Evolutionary conservation across 2,888 invertebrate species (phyloP), one percentile per base, ranked within the genome.

Genomic region (Zaprionus bogoriensis): DNA sequence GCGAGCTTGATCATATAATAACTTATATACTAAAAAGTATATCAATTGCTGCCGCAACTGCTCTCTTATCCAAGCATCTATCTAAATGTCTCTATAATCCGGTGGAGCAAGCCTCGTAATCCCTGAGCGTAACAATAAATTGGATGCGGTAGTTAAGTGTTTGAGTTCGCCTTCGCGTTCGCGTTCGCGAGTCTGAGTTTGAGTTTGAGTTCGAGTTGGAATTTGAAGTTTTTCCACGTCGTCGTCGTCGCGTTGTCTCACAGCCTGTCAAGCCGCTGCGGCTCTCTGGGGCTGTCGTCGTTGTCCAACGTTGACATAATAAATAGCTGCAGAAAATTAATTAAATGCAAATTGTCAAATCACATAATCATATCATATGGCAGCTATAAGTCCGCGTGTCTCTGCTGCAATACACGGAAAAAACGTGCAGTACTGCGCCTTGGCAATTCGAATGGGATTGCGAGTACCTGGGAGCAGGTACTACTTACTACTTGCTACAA

Each of bases 361-460:
- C 87, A 71, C 80, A 80, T 80, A 80, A 80, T 80, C 87, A 86
- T 79, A 79, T 86, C 84, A 83, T 77, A 80, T 83, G 77, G 64
- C 86, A 67, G 79, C 79, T 64, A 55, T 65, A 64, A 50, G 57
- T 62, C 65, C 32, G n/a, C 28, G 27, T 27, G 42, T 79, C n/a
- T n/a, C n/a, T n/a, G 67, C 77, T 71, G 84, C 77, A 80, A 80
- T 45, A 86, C 27, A 74, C 79, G 87, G 80, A 86, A 80, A 80
- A 67, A n/a, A n/a, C n/a, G n/a, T n/a, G n/a, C n/a, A n/a, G n/a
- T n/a, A n/a, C n/a, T n/a, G n/a, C n/a, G n/a, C n/a, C n/a, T n/a
- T n/a, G n/a, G n/a, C n/a, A n/a, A n/a, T n/a, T n/a, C n/a, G n/a
- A n/a, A n/a, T 12, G 5, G 20, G 14, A 28, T 9, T 38, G 25